phyloP scores from a whole-genome alignment of 2,797 vertebrate genomes.

The Garrulus glandarius region DNA sequence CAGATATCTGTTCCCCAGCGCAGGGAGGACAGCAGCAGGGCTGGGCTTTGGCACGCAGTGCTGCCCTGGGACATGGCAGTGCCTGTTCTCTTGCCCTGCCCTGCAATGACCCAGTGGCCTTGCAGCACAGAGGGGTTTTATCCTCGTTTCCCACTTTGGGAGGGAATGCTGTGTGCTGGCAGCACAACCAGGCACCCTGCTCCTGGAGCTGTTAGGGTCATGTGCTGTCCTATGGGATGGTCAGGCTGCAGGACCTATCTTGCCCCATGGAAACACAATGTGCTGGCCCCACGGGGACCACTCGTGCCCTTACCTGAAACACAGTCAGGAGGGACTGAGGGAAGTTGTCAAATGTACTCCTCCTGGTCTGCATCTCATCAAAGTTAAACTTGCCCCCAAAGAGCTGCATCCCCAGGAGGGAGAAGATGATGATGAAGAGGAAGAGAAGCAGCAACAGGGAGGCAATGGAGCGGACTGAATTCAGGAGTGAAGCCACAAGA shows the following conservation, averaged over 20 bases:
- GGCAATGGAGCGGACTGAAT: constrained; percentile 97
- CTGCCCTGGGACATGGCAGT: background rate
- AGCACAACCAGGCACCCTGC: background rate
- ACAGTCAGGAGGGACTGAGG: constrained; percentile 99
- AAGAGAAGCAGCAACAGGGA: constrained; percentile 96
- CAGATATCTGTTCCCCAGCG: background rate
- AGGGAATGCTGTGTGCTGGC: background rate
- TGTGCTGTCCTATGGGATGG: background rate
- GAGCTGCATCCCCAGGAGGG: constrained; percentile 97
- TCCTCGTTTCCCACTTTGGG: background rate
- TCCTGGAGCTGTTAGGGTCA: background rate
- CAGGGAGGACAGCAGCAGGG: background rate
- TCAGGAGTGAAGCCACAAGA: constrained; percentile 94
- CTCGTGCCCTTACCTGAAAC: constrained; percentile 85
- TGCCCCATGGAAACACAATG: fast-evolving
- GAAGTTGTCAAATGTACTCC: constrained; percentile 98
- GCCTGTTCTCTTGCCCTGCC: background rate
- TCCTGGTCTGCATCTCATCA: constrained; percentile 90
- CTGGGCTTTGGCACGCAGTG: background rate
- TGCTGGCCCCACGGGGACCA: background rate
- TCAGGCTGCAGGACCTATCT: background rate
- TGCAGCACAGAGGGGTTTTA: background rate
- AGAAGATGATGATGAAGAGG: constrained; percentile 99
- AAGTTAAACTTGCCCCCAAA: constrained; percentile 99
- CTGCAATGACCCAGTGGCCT: background rate